Evolutionary conservation across 2,888 invertebrate species (phyloP), one percentile per base, ranked within the genome.

Genomic region (Drosophila atripex): DNA sequence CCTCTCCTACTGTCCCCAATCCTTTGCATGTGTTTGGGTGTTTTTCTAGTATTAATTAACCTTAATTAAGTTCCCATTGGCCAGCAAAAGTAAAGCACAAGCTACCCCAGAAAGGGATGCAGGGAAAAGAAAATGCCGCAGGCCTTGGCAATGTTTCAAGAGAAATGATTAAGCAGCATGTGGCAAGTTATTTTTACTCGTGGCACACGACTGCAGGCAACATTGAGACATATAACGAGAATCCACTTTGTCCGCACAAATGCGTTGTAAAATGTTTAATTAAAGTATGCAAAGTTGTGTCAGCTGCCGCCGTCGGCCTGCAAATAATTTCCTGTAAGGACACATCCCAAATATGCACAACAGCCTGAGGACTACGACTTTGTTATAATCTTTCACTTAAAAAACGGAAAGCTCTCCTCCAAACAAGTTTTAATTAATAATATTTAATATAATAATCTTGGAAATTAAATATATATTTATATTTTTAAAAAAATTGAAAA

Each of bases 31-130:
- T 43, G 6, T 21, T 18, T 35, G 14, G 43, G n/a, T 50, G 55
- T 75, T 77, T 78, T 85, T 73, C 79, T 78, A 80, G 64, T 77
- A 83, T 78, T 86, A 87, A 86, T 86, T 86, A 88, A 83, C 76
- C 80, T 76, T 83, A 87, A 86, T 88, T 88, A 86, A 83, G 77
- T 85, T 75, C 73, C 51, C 71, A 57, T 56, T 57, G 75, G 53
- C 50, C 51, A 52, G 61, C 47, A 35, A 52, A 46, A 63, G 45
- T 46, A 12, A 51, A 32, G 38, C 9, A 52, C 16, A 18, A 30
- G 16, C 25, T 7, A 43, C 3, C 23, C 14, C n/a, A 12, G 41
- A 38, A 41, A 9, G 38, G 28, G 52, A 11, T 8, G 38, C 45
- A n/a, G 25, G 18, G 64, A 38, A 32, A n/a, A 14, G 53, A 46